These are phyloP conservation scores for Diabrotica undecimpunctata DNA, from an alignment of 1,140 invertebrate species.

Conservation along the genomic window DNA sequence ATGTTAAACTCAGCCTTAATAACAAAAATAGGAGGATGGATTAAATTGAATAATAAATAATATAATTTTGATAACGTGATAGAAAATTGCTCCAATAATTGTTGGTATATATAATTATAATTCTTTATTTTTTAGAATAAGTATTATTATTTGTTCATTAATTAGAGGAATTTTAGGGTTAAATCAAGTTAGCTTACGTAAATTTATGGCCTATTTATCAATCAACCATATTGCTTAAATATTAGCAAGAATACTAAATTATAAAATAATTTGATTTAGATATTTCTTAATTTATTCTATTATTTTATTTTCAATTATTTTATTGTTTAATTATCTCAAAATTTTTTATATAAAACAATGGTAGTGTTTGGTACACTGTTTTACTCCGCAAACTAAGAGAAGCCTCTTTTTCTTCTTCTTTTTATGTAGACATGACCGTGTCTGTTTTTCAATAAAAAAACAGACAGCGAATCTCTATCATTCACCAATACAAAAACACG, in stretches of 20 bases:
- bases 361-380: too few species aligned
- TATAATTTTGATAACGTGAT: conserved; percentile 51
- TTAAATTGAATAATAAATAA: conserved; percentile 48
- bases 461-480: too few species aligned
- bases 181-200: conserved; percentile 52
- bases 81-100: conserved; percentile 54
- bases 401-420: too few species aligned
- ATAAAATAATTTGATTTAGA: conserved; percentile 46
- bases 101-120: conserved; percentile 40
- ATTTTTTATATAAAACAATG: conserved; percentile 49
- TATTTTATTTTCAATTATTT: conserved; percentile 45
- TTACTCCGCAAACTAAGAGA: too few species aligned
- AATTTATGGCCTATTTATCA: conserved; percentile 53
- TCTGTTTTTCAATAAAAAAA: too few species aligned
- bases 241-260: conserved; percentile 45
- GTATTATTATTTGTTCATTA: conserved; percentile 44
- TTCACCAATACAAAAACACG: too few species aligned
- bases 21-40: conserved; percentile 50
- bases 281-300: conserved; percentile 50
- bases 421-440: too few species aligned
- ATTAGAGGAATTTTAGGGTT: conserved; percentile 43
- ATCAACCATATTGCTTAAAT: conserved; percentile 56
- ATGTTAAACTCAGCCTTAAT: conserved; percentile 43
- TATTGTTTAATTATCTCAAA: conserved; percentile 48
- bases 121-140: conserved; percentile 42